A percentile compares a stretch with the other conserved stretches of the same genome.
Evolutionary conservation across 2,888 invertebrate genomes (phyloP).

Genomic region (Leucophora obtusa): DNA sequence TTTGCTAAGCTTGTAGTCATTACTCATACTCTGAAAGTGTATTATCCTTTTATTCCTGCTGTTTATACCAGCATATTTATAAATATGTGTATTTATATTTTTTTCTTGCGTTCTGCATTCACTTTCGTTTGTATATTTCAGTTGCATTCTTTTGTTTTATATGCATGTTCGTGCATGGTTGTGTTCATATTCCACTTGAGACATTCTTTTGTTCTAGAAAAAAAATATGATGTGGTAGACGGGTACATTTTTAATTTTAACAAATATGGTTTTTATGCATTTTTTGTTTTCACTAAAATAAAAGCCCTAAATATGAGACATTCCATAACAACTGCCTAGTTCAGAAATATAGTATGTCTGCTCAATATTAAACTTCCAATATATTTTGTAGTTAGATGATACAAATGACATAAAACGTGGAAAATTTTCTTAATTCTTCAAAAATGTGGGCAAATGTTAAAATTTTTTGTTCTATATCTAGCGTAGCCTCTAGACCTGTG

Average conservation of each 20-base stretch:
- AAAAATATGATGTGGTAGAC: conserved; percentile 55
- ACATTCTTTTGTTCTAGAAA: conserved; percentile 70
- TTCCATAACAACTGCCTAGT: too few species aligned
- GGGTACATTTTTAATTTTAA: conserved; percentile 61
- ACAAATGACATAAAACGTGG: too few species aligned
- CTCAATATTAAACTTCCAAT: too few species aligned
- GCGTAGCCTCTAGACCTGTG: too few species aligned
- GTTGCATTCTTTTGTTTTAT: conserved; percentile 48
- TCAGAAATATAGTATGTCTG: too few species aligned
- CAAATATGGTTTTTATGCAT: conserved; percentile 54
- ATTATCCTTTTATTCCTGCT: conserved; percentile 53
- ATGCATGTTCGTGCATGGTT: conserved; percentile 41
- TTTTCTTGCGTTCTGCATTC: conserved; percentile 86
- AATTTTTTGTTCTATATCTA: too few species aligned
- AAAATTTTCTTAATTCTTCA: too few species aligned
- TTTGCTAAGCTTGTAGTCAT: conserved; percentile 63
- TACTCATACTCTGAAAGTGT: conserved; percentile 51
- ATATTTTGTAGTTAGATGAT: too few species aligned
- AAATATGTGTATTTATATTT: conserved; percentile 76
- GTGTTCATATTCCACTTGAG: conserved; percentile 72
- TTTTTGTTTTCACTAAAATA: conserved; percentile 23
- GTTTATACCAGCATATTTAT: conserved; percentile 42
- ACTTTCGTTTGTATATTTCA: conserved; percentile 53
- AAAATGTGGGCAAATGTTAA: too few species aligned
- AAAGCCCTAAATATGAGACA: too few species aligned